A percentile compares a stretch with the other conserved stretches of the same genome.
Conservation (phyloP, 2,888 invertebrate species). For the Drosophila neoperkinsi region DNA sequence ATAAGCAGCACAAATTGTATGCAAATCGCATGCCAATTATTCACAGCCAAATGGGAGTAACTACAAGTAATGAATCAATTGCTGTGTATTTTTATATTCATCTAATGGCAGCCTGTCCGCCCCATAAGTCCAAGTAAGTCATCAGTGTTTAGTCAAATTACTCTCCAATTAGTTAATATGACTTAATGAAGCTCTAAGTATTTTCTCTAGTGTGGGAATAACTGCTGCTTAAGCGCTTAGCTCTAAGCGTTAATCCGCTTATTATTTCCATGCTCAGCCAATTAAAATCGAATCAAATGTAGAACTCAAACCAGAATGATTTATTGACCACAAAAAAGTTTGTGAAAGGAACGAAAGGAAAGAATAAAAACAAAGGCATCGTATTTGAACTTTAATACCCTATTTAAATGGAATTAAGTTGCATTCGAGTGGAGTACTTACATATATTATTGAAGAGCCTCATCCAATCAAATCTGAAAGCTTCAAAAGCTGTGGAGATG, state of each 20-base stretch:
- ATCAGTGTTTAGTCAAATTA: conserved; percentile 40
- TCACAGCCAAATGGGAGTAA: conserved; percentile 20
- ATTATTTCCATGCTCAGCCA: conserved; percentile 20
- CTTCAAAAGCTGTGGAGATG: not conserved
- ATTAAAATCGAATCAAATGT: conserved; percentile 46
- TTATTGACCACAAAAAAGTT: conserved; percentile 2
- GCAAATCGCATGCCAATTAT: conserved; percentile 29
- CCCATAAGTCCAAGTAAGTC: conserved; percentile 38
- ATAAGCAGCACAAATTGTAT: conserved; percentile 54
- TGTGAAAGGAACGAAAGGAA: not conserved
- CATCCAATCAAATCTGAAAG: not conserved
- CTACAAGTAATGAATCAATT: conserved; percentile 32
- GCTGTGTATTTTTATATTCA: not conserved
- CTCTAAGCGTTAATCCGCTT: conserved; percentile 8
- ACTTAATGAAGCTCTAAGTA: not conserved
- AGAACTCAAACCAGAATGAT: conserved; percentile 14
- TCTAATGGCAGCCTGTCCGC: conserved; percentile 35
- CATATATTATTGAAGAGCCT: not conserved
- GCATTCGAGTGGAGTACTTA: not conserved
- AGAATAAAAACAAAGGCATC: not conserved
- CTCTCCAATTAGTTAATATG: conserved; percentile 31
- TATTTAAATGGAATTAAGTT: not conserved
- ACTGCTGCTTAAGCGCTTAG: conserved; percentile 9
- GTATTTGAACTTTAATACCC: not conserved
- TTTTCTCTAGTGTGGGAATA: conserved; percentile 29